A percentile compares a stretch with the other conserved stretches of the same genome.
Evolutionary conservation across 2,797 vertebrate species (phyloP).

Genomic region (Hypotaenidia philippensis): DNA sequence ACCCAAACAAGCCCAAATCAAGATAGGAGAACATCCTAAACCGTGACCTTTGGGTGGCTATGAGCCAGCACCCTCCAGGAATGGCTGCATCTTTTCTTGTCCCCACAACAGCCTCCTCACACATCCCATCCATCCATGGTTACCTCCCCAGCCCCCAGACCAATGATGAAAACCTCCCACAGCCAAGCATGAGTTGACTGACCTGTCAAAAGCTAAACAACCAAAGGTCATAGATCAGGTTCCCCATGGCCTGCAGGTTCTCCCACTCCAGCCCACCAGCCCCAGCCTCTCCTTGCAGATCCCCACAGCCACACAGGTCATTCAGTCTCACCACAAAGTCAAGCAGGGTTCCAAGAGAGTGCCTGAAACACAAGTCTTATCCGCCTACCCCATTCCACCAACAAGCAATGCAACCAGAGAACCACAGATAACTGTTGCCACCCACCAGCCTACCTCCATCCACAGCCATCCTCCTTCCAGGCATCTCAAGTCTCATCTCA

Average conservation of each 20-base stretch:
- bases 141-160: not conserved
- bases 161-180: not conserved
- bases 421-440: not conserved
- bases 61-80: not conserved
- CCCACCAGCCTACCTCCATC: not conserved
- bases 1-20: not conserved
- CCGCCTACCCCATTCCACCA: not conserved
- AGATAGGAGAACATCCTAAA: not conserved
- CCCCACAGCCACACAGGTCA: not conserved
- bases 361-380: not conserved
- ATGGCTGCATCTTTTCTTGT: not conserved
- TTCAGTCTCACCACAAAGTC: not conserved
- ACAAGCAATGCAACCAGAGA: not conserved
- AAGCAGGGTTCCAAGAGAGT: not conserved
- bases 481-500: not conserved
- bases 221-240: not conserved
- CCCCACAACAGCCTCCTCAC: not conserved
- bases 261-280: not conserved
- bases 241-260: not conserved
- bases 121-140: fast-evolving
- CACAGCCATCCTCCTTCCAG: not conserved
- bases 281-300: not conserved
- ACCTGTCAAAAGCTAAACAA: not conserved
- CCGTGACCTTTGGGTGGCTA: not conserved
- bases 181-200: not conserved